Conservation (phyloP, 2,888 invertebrate genomes). For the Mesorhabditis spiculigera region DNA sequence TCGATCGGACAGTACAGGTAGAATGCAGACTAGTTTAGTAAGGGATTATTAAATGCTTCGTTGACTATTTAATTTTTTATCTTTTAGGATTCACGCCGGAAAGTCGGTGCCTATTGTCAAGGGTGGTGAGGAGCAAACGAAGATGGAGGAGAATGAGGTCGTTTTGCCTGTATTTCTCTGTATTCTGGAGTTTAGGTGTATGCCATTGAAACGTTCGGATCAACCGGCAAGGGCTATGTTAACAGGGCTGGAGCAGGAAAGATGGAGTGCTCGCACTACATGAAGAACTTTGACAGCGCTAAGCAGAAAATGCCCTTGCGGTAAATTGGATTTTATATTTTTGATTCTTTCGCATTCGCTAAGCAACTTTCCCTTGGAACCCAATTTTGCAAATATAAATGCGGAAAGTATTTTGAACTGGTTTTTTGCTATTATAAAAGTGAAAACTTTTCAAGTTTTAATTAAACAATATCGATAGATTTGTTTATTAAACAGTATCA, state of each 20-base stretch:
- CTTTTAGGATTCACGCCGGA: conserved; percentile 71
- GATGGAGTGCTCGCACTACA: conserved; percentile 99
- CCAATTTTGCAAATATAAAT: too few relatives aligned
- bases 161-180: conserved; percentile 11
- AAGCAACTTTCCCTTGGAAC: too few relatives aligned
- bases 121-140: conserved; percentile 84
- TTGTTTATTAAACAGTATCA: too few relatives aligned
- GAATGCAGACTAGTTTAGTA: neutral
- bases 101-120: conserved; percentile 99
- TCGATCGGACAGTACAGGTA: conserved; percentile 91
- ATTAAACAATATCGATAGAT: too few relatives aligned
- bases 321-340: conserved; percentile 59
- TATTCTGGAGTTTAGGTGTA: conserved; percentile 72
- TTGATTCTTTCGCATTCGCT: too few relatives aligned
- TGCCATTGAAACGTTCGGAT: conserved; percentile 98
- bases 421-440: too few relatives aligned
- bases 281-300: conserved; percentile 89
- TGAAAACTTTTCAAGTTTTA: too few relatives aligned
- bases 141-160: conserved; percentile 74
- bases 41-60: too few relatives aligned
- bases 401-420: too few relatives aligned
- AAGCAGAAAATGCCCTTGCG: conserved; percentile 79
- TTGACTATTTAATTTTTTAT: neutral
- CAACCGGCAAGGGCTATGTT: conserved; percentile 80
- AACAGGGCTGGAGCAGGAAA: too few relatives aligned